Evolutionary conservation across 2,797 vertebrate species (phyloP), one percentile per base, ranked within the genome.

Genomic region (Enteromius anoplus): DNA sequence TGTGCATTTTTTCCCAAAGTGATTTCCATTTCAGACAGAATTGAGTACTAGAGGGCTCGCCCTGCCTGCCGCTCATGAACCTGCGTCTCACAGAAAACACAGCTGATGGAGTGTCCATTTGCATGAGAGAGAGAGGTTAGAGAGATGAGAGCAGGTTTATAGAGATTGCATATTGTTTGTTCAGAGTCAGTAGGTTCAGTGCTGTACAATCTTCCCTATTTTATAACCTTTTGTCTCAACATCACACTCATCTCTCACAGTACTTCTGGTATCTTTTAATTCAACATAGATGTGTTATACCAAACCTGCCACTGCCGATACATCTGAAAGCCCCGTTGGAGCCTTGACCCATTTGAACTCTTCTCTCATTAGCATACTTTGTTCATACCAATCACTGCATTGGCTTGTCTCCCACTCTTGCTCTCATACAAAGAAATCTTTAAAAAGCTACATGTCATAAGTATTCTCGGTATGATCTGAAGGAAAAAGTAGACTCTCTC

Each of bases 381-480:
- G 81, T 82, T 88, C 87, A 69, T 65, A 42, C 10, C 66, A 60
- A 51, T 70, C 53, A 10, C 51, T 51, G 10, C 75, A 79, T 88
- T 78, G 9, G 26, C 37, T 47, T 14, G 3, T 21, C 51, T 82
- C 69, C 65, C 71, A 15, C 45, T 79, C n/a, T 76, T 32, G 21
- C 69, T 55, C 53, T 62, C 66, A 26, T 76, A 75, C 34, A 32
- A 29, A 75, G 6, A 78, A 17, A 77, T 81, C 81, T 89, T 88
- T 85, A 90, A 90, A 87, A 82, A 85, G 86, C 85, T 91, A 90
- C 87, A 90, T 85, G 90, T 91, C 88, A 88, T 91, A 90, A 92
- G 93, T 92, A 93, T 92, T 88, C 85, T 15, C 1, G 81, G 81
- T 88, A 88, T 93, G 93, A 93, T 93, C 93, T 93, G 90, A 89